Conservation (phyloP, 2,113 vertebrate genomes). For the Ascaphus truei region DNA sequence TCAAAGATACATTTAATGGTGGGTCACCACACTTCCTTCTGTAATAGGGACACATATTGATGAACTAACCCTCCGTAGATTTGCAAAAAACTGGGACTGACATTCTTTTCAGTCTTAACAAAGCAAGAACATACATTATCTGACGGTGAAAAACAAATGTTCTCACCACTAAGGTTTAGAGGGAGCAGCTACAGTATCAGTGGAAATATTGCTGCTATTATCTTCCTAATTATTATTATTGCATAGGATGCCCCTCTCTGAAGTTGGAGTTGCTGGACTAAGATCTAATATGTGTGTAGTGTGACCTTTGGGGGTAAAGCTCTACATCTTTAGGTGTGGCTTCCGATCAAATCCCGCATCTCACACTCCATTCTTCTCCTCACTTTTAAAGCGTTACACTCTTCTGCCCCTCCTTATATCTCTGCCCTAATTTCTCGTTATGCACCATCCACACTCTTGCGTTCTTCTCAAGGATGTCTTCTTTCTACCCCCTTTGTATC, state of each 20-base stretch:
- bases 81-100: no score
- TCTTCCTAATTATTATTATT: slow-evolving; percentile 30
- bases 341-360: no score
- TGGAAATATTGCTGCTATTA: slow-evolving; percentile 16
- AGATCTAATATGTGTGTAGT: slow-evolving; percentile 13
- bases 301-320: not conserved
- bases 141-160: slow-evolving; percentile 12
- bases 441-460: no score
- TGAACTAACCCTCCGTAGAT: not conserved
- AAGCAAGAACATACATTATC: slow-evolving; percentile 23
- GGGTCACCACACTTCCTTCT: slow-evolving; percentile 8
- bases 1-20: slow-evolving; percentile 19
- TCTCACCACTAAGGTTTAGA: not conserved
- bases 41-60: not conserved
- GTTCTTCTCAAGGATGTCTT: no score
- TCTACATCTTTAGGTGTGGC: not conserved
- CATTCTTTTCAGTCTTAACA: slow-evolving; percentile 23
- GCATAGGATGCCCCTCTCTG: not conserved
- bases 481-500: no score
- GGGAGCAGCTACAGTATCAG: not conserved
- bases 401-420: no score
- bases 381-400: no score
- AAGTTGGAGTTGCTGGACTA: not conserved
- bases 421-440: no score
- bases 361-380: no score